These are phyloP conservation scores for Pseudochaenichthys georgianus DNA, from an alignment of 2,797 vertebrate genomes.

Conservation along the genomic window DNA sequence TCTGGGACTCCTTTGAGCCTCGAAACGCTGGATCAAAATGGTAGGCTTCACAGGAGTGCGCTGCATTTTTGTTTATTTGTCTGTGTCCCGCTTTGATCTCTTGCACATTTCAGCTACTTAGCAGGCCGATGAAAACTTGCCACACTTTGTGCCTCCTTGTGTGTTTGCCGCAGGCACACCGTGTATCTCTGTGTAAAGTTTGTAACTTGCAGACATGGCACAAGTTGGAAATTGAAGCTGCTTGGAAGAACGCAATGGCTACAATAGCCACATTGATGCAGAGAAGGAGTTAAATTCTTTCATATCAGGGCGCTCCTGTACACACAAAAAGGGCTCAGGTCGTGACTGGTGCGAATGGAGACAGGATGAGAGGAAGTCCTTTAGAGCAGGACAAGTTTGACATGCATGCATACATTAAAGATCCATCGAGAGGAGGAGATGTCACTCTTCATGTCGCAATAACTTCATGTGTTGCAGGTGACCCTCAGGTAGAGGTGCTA, in stretches of 20 bases:
- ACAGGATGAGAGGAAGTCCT: conserved; percentile 46
- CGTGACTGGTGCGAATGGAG: conserved; percentile 75
- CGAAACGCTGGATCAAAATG: conserved; percentile 92
- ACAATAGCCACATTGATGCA: conserved; percentile 80
- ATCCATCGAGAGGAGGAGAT: conserved; percentile 6
- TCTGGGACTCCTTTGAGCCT: conserved; percentile 88
- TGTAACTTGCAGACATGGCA: conserved; percentile 79
- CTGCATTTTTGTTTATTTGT: conserved; percentile 73
- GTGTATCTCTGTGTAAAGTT: conserved; percentile 72
- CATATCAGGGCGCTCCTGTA: conserved; percentile 68
- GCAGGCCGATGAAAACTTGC: conserved; percentile 82
- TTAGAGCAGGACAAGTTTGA: conserved; percentile 57
- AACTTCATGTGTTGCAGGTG: conserved; percentile 53
- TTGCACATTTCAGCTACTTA: conserved; percentile 77
- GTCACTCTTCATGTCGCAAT: conserved; percentile 8
- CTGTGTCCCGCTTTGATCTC: conserved; percentile 79
- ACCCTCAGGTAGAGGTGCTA: neutral
- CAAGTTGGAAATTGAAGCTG: conserved; percentile 74
- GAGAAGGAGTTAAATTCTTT: conserved; percentile 85
- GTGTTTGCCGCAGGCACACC: conserved; percentile 44
- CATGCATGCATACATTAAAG: conserved; percentile 24
- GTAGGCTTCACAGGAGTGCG: conserved; percentile 86
- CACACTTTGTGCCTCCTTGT: conserved; percentile 57
- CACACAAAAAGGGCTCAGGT: conserved; percentile 60
- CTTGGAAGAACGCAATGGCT: conserved; percentile 75